Base-by-base conservation (phyloP, 1,140 invertebrate species). In the Heterodera carotae region DNA sequence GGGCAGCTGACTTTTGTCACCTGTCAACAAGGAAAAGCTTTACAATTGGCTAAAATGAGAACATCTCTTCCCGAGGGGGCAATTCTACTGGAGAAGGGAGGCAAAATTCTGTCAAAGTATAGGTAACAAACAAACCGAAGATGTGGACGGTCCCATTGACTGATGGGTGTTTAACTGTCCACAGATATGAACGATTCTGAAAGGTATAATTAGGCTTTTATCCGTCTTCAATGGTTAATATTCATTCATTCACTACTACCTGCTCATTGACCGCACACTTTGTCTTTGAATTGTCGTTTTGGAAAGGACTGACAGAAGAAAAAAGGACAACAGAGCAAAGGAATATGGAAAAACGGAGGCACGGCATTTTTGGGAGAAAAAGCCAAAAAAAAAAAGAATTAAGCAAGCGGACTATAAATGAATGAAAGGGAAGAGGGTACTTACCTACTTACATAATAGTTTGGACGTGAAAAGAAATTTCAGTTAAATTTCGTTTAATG, bases 1-100 rank as follows among this genome's bases (percentile, higher is more conserved):
- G 56, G 85, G 86, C 34, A 86, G 78, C 29, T 81, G 76, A 33
- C 85, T 83, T 56, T 86, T 86, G 76, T 86, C 85, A 27, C 85
- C 84, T 85, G 64, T n/a, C n/a, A n/a, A n/a, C n/a, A n/a, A n/a
- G n/a, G n/a, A n/a, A n/a, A n/a, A n/a, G n/a, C n/a, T n/a, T n/a
- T n/a, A n/a, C n/a, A n/a, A n/a, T n/a, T n/a, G n/a, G n/a, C n/a
- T n/a, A n/a, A n/a, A n/a, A n/a, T n/a, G n/a, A n/a, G n/a, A n/a
- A n/a, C n/a, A n/a, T n/a, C n/a, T n/a, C n/a, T n/a, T n/a, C n/a
- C n/a, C n/a, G n/a, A n/a, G n/a, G n/a, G n/a, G n/a, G n/a, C n/a
- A n/a, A n/a, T n/a, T n/a, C n/a, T n/a, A n/a, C n/a, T n/a, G n/a
- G n/a, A n/a, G n/a, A n/a, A n/a, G n/a, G n/a, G n/a, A n/a, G n/a